These are phyloP conservation scores for Andrena marginata DNA, from an alignment of 2,888 invertebrate species.

Conservation along the genomic window DNA sequence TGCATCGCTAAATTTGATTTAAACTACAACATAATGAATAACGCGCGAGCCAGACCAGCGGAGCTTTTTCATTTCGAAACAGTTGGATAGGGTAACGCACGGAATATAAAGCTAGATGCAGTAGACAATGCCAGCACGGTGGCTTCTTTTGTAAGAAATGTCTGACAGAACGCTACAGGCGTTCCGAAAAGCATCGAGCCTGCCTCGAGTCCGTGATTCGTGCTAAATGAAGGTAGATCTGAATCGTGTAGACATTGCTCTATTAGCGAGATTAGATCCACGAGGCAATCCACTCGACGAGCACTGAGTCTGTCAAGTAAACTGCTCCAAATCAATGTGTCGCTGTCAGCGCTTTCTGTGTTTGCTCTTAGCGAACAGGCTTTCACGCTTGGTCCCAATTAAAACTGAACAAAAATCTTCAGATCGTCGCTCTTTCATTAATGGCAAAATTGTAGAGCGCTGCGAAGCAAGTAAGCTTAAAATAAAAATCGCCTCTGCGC, in stretches of 20 bases:
- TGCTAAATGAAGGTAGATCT: slow-evolving; percentile 46
- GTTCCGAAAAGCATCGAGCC: slow-evolving; percentile 49
- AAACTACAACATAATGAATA: background rate
- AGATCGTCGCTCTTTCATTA: background rate
- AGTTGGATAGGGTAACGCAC: slow-evolving; percentile 27
- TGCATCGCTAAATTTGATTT: too few relatives aligned
- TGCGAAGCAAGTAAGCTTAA: background rate
- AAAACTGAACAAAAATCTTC: slow-evolving; percentile 15
- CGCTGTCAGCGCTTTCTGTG: slow-evolving; percentile 9
- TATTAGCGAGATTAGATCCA: slow-evolving; percentile 75
- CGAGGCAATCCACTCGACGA: slow-evolving; percentile 62
- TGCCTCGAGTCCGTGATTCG: slow-evolving; percentile 14
- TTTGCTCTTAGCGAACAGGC: slow-evolving; percentile 2
- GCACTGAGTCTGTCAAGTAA: slow-evolving; percentile 11
- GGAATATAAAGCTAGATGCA: slow-evolving; percentile 43
- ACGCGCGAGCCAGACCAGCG: background rate
- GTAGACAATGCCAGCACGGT: slow-evolving; percentile 42
- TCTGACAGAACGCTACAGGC: slow-evolving; percentile 31
- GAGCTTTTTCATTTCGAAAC: slow-evolving; percentile 30
- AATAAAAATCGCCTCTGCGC: background rate
- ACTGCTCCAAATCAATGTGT: slow-evolving; percentile 35
- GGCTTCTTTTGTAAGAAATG: slow-evolving; percentile 46
- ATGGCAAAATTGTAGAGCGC: background rate
- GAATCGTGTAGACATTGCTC: slow-evolving; percentile 65
- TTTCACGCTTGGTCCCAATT: slow-evolving; percentile 31